A percentile compares a stretch with the other conserved stretches of the same genome.
Evolutionary conservation across 2,113 vertebrate genomes (phyloP).

Genomic region (Siniperca knerii): DNA sequence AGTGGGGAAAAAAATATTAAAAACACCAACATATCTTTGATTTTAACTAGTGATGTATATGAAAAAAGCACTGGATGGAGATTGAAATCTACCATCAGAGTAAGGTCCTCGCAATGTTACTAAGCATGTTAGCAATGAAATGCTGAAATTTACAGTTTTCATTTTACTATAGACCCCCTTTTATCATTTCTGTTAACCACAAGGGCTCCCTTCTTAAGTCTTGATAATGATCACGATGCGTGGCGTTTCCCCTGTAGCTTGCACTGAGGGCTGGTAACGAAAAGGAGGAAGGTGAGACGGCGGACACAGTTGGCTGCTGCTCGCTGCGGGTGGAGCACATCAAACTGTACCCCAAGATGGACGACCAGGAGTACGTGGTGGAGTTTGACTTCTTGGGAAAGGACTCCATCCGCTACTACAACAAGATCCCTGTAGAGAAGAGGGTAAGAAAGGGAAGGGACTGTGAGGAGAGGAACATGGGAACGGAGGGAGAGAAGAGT

Average conservation of each 20-base stretch:
- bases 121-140: not conserved
- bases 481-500: not conserved
- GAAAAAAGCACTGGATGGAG: not conserved
- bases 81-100: not conserved
- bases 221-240: not conserved
- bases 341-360: constrained; percentile 91
- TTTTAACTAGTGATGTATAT: not conserved
- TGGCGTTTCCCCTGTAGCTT: constrained; percentile 81
- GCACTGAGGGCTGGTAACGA: constrained; percentile 97
- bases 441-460: constrained; percentile 87
- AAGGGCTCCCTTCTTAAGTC: not conserved
- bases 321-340: constrained; percentile 96
- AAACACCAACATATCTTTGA: not conserved
- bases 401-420: constrained; percentile 98
- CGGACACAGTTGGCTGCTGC: constrained; percentile 97
- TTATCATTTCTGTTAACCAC: not conserved
- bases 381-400: constrained; percentile 98
- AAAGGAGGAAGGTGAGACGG: constrained; percentile 97
- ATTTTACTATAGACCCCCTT: not conserved
- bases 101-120: not conserved
- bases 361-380: constrained; percentile 95
- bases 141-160: not conserved
- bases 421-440: constrained; percentile 98
- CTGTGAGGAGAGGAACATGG: not conserved
- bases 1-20: not conserved